A percentile compares a stretch with the other conserved stretches of the same genome.
Conservation (phyloP, 2,113 vertebrate species). For the Ursus arctos region DNA sequence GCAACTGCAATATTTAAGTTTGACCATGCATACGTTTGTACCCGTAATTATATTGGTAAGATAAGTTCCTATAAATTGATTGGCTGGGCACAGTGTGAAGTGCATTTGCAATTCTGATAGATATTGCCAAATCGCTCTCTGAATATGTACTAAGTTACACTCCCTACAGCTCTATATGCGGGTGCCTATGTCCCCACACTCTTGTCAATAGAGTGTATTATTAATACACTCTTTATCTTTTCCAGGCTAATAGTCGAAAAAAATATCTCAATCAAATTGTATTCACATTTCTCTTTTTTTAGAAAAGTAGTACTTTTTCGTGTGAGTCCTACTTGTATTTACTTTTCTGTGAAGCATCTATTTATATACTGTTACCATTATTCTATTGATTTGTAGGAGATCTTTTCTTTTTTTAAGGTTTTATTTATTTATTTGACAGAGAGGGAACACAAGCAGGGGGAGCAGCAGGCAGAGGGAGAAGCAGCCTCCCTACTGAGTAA, state of each 20-base stretch:
- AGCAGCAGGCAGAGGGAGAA: too few relatives aligned
- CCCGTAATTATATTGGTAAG: not conserved
- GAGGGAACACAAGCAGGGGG: too few relatives aligned
- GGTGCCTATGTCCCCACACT: not conserved
- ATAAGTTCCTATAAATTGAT: constrained; percentile 22
- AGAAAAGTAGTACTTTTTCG: not conserved
- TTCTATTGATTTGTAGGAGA: not conserved
- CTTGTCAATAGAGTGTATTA: not conserved
- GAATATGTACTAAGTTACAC: not conserved
- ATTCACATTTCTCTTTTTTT: constrained; percentile 23
- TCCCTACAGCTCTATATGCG: not conserved
- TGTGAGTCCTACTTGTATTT: not conserved
- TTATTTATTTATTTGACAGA: too few relatives aligned
- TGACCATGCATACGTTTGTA: not conserved
- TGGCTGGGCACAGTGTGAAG: not conserved
- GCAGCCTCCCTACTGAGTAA: too few relatives aligned
- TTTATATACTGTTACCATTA: not conserved
- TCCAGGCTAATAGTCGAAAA: not conserved
- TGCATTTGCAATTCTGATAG: not conserved
- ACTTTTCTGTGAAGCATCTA: not conserved
- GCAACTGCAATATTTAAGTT: not conserved
- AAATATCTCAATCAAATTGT: not conserved
- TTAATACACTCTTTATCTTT: not conserved
- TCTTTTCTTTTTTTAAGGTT: not conserved
- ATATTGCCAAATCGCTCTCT: not conserved